Conservation (phyloP, 2,888 invertebrate genomes). For the Dynastes grantii region DNA sequence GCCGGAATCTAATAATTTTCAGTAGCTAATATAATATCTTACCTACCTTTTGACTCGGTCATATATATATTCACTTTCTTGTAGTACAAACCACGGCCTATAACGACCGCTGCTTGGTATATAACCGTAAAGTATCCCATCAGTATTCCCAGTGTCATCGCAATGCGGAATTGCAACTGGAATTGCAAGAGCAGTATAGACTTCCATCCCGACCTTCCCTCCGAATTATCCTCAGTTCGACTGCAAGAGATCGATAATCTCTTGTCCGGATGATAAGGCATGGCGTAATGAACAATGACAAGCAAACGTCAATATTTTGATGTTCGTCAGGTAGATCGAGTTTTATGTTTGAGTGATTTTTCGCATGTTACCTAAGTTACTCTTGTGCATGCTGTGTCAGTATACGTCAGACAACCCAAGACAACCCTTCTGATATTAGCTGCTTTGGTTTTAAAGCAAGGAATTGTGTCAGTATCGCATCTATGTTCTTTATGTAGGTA, state of each 20-base stretch:
- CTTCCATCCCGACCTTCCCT: conserved; percentile 52
- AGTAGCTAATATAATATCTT: no score
- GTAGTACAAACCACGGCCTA: conserved; percentile 9
- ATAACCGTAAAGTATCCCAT: conserved; percentile 49
- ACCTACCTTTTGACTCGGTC: conserved; percentile 49
- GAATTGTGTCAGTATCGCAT: no score
- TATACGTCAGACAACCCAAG: no score
- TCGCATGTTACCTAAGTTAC: no score
- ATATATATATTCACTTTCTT: conserved; percentile 28
- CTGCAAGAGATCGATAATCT: conserved; percentile 3
- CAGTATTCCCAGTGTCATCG: conserved; percentile 49
- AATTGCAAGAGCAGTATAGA: conserved; percentile 55
- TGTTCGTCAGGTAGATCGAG: no score
- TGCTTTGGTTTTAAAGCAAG: no score
- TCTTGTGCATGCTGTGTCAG: no score
- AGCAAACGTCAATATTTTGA: background rate
- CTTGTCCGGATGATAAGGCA: conserved; percentile 34
- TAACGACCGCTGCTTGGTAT: conserved; percentile 39
- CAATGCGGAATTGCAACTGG: conserved; percentile 53
- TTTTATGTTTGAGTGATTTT: no score
- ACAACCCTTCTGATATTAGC: no score
- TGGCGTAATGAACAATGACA: background rate
- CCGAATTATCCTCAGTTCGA: background rate
- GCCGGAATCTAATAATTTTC: no score
- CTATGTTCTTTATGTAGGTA: no score